phyloP scores from a whole-genome alignment of 2,113 vertebrate genomes.

The Hypanus sabinus region DNA sequence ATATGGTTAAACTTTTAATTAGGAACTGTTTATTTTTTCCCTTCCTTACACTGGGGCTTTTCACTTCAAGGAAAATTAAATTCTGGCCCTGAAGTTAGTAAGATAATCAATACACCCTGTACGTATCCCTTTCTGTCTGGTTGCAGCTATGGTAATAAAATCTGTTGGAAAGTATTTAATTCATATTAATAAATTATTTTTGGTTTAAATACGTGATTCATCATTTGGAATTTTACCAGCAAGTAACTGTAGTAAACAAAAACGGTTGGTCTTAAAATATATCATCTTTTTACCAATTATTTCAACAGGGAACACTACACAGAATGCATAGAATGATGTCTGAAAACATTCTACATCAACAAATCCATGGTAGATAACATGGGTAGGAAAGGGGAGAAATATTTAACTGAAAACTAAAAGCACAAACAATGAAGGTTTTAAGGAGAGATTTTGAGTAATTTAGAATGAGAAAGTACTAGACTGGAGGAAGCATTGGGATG shows the following conservation, averaged over 20 bases:
- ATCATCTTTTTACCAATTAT: not conserved
- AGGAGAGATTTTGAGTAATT: not conserved
- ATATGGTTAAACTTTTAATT: not conserved
- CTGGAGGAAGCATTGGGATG: no score
- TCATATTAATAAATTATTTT: not conserved
- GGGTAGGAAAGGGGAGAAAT: not conserved
- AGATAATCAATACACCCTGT: not conserved
- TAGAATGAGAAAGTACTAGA: not conserved
- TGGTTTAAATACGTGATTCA: not conserved
- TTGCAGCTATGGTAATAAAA: not conserved
- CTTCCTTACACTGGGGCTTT: not conserved
- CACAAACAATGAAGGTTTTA: not conserved
- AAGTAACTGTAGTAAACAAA: not conserved
- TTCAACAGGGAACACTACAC: not conserved
- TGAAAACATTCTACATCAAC: not conserved
- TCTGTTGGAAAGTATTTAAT: not conserved
- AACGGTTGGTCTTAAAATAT: not conserved
- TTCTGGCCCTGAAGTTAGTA: not conserved
- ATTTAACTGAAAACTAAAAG: not conserved
- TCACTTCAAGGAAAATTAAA: constrained; percentile 22
- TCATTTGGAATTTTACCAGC: not conserved
- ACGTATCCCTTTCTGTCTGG: not conserved
- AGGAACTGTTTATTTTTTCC: no score
- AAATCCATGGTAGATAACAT: not conserved
- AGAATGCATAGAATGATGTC: not conserved